Evolutionary conservation across 1,140 invertebrate genomes (phyloP).

Genomic region (Diorhabda carinulata): DNA sequence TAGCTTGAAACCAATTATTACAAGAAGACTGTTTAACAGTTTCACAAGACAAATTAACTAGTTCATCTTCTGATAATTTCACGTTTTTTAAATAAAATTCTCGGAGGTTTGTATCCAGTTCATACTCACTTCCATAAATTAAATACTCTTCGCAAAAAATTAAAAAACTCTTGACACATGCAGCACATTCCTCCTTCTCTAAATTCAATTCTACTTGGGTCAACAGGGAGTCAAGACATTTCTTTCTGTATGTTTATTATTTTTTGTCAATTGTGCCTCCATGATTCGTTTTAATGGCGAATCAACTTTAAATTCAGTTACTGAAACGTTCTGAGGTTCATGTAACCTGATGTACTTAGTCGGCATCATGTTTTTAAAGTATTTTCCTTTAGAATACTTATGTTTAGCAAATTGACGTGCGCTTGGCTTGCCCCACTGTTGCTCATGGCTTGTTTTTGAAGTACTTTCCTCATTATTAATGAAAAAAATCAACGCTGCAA

Average conservation of each 20-base stretch:
- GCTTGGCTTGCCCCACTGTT: constrained; percentile 30
- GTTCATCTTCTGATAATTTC: not conserved
- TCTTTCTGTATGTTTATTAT: not conserved
- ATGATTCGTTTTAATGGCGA: not conserved
- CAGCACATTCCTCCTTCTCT: not conserved
- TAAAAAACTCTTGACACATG: not conserved
- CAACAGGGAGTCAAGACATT: not conserved
- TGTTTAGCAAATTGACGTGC: not conserved
- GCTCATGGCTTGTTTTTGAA: constrained; percentile 27
- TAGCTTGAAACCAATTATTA: not conserved
- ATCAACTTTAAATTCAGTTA: not conserved
- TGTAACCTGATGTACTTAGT: not conserved
- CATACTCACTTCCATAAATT: not conserved
- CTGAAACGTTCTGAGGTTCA: not conserved
- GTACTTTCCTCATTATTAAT: constrained; percentile 28
- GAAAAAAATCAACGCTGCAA: constrained; percentile 28
- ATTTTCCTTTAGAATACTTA: not conserved
- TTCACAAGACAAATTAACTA: not conserved
- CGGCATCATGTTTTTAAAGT: not conserved
- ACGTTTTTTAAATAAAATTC: not conserved
- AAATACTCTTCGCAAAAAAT: not conserved
- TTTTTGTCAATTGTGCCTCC: not conserved
- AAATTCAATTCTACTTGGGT: not conserved
- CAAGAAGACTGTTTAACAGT: not conserved
- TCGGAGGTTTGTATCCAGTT: not conserved